These are phyloP conservation scores for Sparidentex hasta DNA, from an alignment of 2,797 vertebrate genomes.

Conservation along the genomic window DNA sequence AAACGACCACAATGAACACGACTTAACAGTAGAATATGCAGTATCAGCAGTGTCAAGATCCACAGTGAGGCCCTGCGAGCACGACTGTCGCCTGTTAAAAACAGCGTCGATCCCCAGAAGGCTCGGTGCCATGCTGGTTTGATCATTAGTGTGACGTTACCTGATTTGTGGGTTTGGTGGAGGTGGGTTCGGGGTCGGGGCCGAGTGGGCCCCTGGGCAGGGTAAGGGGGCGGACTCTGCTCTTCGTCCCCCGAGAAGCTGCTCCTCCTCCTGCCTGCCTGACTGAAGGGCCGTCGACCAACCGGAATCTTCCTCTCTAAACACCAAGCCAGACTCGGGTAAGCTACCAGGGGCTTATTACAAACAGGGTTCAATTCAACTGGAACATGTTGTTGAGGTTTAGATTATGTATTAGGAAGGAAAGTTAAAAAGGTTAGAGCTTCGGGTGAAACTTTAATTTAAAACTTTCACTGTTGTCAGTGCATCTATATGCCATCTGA, in stretches of 20 bases:
- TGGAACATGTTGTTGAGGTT: constrained; percentile 17
- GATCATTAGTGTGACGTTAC: constrained; percentile 80
- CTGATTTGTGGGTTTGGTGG: constrained; percentile 93
- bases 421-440: constrained; percentile 47
- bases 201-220: constrained; percentile 86
- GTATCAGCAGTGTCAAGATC: constrained; percentile 53
- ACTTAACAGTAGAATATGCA: constrained; percentile 48
- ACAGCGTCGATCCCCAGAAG: constrained; percentile 8
- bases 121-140: constrained; percentile 34
- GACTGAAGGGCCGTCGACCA: constrained; percentile 95
- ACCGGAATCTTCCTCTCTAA: constrained; percentile 97
- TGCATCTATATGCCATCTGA: constrained; percentile 35
- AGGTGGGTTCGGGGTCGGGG: constrained; percentile 90
- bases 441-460: constrained; percentile 16
- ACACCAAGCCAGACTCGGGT: constrained; percentile 95
- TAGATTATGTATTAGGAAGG: constrained; percentile 31
- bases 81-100: constrained; percentile 9
- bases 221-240: constrained; percentile 93
- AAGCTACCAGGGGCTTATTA: constrained; percentile 82
- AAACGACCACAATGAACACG: constrained; percentile 18
- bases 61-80: constrained; percentile 28
- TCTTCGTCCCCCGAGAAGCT: constrained; percentile 94
- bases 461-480: constrained; percentile 5
- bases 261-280: constrained; percentile 92
- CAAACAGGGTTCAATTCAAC: constrained; percentile 55